Conservation (phyloP, 1,140 invertebrate species). For the Nephotettix cincticeps region DNA sequence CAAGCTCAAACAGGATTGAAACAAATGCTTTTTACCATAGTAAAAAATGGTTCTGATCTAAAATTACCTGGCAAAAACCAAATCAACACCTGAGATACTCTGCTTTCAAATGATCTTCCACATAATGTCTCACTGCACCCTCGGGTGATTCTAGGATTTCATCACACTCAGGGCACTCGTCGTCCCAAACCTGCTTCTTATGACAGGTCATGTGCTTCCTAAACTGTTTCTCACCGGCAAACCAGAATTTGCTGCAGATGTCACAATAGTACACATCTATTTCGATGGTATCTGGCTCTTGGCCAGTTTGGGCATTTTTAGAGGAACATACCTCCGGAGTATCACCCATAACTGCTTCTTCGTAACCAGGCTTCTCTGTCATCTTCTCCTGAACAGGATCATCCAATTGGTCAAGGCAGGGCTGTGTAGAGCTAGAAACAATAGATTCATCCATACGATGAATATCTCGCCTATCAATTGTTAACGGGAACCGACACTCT, state of each 20-base stretch:
- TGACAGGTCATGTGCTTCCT: not conserved
- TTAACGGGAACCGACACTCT: not conserved
- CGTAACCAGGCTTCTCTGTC: no score
- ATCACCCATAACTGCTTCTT: no score
- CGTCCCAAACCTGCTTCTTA: not conserved
- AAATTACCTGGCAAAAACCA: no score
- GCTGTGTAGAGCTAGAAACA: no score
- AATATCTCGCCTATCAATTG: not conserved
- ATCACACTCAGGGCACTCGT: not conserved
- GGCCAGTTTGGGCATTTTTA: not conserved
- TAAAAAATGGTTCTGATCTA: no score
- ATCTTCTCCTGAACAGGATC: no score
- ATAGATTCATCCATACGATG: not conserved
- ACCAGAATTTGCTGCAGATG: not conserved
- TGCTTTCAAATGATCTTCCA: conserved; percentile 5
- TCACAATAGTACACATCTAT: conserved; percentile 1
- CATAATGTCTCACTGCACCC: not conserved
- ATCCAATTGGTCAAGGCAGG: no score
- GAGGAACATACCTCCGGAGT: no score
- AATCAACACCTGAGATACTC: not conserved
- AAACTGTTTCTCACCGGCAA: not conserved
- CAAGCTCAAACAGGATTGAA: no score
- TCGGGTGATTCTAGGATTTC: not conserved
- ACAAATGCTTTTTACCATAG: no score
- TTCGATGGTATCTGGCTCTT: not conserved